Percentiles rank a stretch among this genome's conserved stretches.
These are phyloP conservation scores for Ormyrus nitidulus DNA, from an alignment of 2,888 invertebrate species.

Conservation along the genomic window DNA sequence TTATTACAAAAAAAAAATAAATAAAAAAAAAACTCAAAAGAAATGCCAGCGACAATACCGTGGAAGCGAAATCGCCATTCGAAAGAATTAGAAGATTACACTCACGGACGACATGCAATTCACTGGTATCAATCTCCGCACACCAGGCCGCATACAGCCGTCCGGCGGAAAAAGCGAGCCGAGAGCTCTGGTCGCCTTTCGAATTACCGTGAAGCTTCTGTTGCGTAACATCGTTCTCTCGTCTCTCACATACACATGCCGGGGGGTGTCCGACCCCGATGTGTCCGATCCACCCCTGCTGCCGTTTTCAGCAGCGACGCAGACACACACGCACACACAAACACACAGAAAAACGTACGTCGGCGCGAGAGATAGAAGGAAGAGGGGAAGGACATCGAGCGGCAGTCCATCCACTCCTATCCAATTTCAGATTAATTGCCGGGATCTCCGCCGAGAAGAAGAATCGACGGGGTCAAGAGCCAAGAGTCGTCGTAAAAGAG, in stretches of 20 bases:
- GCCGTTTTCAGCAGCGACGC: too few relatives aligned
- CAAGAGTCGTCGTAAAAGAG: slow-evolving; percentile 37
- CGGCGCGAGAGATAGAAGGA: slow-evolving; percentile 6
- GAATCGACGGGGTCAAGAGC: slow-evolving; percentile 44
- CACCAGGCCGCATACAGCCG: background rate
- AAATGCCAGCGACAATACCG: too few relatives aligned
- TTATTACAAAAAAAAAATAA: too few relatives aligned
- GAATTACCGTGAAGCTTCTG: slow-evolving; percentile 47
- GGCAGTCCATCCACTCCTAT: slow-evolving; percentile 59
- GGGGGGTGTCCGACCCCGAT: slow-evolving; percentile 37
- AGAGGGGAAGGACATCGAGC: background rate
- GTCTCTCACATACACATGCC: slow-evolving; percentile 1
- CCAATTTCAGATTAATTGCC: slow-evolving; percentile 72
- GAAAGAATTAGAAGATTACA: too few relatives aligned
- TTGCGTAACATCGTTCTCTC: slow-evolving; percentile 42
- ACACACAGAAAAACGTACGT: too few relatives aligned
- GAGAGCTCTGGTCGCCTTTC: background rate
- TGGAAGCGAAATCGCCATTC: too few relatives aligned
- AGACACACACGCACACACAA: background rate
- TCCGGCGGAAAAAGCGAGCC: slow-evolving; percentile 16
- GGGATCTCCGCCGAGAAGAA: slow-evolving; percentile 59
- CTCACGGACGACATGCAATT: too few relatives aligned
- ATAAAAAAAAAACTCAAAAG: too few relatives aligned
- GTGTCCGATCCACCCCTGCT: slow-evolving; percentile 41
- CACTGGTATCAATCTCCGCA: too few relatives aligned